Evolutionary conservation across 1,140 invertebrate genomes (phyloP), one percentile per base, ranked within the genome.

Genomic region (Lasaia peninsularis): DNA sequence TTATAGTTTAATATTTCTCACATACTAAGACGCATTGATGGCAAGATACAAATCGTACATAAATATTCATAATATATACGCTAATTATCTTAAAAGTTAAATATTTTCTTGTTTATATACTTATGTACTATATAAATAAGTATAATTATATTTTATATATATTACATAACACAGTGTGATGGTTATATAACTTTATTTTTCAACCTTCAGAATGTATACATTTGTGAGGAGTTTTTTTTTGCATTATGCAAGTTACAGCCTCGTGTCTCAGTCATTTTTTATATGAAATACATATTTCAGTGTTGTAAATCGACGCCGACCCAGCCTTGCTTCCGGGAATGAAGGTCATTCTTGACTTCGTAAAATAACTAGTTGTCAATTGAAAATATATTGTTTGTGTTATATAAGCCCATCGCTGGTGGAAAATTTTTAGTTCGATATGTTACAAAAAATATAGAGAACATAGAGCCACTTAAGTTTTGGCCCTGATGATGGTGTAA

Each of bases 271-370:
- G 10, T 3, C 21, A 21, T 48, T 40, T 37, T 48, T 48, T 44
- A 48, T 48, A 48, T 48, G n/a, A 24, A 21, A 48, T 48, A 48
- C 20, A 48, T 48, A 48, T 48, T 48, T 48, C 44, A 48, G 44
- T 21, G 20, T 48, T 48, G 44, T 48, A 48, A 48, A 24, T 48
- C 40, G 40, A 48, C 40, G 40, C 40, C 40, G 40, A 48, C 40
- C 40, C 20, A 20, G 40, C 40, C 40, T 48, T 48, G 40, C 20
- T 48, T 48, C 40, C 40, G 40, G 40, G 40, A 20, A 20, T 48
- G 40, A 48, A 48, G 40, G 40, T 48, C 40, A 48, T 48, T 48
- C 40, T 10, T 48, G 40, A 48, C 18, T 48, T 11, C 40, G 20
- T 48, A 48, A 48, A 21, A 18, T 14, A 48, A 48, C 16, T 21